Evolutionary conservation across 92 coral and sea anemone species (phyloP).

Genomic region (Phenganax marumi): DNA sequence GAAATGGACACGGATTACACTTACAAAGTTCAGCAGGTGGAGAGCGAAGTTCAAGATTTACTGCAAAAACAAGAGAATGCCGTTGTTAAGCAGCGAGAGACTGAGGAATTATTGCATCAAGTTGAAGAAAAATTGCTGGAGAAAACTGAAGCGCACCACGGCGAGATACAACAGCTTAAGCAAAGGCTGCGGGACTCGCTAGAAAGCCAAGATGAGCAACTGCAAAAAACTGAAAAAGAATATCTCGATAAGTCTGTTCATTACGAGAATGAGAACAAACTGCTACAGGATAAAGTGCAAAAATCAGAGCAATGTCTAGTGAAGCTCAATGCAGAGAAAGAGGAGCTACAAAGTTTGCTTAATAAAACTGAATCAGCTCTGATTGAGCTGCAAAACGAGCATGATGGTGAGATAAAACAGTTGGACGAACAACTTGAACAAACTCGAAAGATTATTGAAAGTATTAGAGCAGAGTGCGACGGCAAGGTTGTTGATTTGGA

Average conservation of each 20-base stretch:
- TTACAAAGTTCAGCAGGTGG: conserved; percentile 61
- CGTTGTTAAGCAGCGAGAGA: background rate
- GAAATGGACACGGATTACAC: conserved; percentile 66
- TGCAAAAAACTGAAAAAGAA: conserved; percentile 5
- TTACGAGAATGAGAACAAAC: conserved; percentile 66
- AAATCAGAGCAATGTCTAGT: conserved; percentile 56
- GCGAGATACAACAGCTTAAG: background rate
- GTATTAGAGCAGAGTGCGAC: conserved; percentile 18
- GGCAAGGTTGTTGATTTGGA: conserved; percentile 9
- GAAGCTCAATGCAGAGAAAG: conserved; percentile 65
- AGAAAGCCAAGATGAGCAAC: background rate
- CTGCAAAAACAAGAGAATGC: background rate
- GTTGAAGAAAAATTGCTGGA: background rate
- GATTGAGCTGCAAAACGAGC: conserved; percentile 52
- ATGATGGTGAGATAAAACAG: conserved; percentile 15
- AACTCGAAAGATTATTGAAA: conserved; percentile 35
- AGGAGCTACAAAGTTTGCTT: conserved; percentile 61
- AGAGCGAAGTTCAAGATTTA: background rate
- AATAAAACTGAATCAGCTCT: conserved; percentile 60
- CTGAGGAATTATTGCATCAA: background rate
- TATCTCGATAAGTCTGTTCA: background rate
- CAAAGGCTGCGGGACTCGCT: background rate
- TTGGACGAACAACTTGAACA: conserved; percentile 43
- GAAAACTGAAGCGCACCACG: background rate
- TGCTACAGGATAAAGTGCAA: conserved; percentile 58